Percentiles rank a stretch among this genome's conserved stretches.
phyloP scores from a whole-genome alignment of 2,797 vertebrate species.

The Atherinosoma microstoma region DNA sequence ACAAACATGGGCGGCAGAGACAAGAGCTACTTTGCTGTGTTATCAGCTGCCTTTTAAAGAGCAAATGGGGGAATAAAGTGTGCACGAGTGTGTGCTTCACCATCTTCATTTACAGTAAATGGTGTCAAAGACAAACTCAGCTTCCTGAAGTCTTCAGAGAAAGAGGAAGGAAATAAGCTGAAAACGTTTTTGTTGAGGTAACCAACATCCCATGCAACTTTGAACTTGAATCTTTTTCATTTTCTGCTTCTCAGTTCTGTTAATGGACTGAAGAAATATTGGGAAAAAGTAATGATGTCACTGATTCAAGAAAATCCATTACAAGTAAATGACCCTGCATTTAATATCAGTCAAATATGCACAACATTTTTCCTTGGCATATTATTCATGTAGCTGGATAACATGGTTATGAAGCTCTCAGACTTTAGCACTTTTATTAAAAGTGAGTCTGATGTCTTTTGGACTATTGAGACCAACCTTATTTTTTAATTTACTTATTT shows the following conservation, averaged over 20 bases:
- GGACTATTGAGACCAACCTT: too few relatives aligned
- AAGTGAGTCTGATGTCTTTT: too few relatives aligned
- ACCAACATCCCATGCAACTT: slow-evolving; percentile 5
- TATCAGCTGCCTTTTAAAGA: slow-evolving; percentile 31
- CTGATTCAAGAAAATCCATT: neutral
- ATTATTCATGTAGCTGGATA: neutral
- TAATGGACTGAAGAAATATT: neutral
- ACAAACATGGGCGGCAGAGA: slow-evolving; percentile 64
- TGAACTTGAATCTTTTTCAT: neutral
- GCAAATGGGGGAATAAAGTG: slow-evolving; percentile 34
- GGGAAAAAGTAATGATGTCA: neutral
- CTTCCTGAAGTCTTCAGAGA: slow-evolving; percentile 26
- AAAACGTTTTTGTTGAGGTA: slow-evolving; percentile 9
- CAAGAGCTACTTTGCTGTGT: slow-evolving; percentile 41
- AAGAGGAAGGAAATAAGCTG: slow-evolving; percentile 51
- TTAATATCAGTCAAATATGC: neutral
- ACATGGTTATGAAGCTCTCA: too few relatives aligned
- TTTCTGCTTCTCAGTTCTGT: neutral
- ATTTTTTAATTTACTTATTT: too few relatives aligned
- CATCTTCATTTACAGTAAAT: slow-evolving; percentile 37
- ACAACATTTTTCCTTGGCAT: neutral
- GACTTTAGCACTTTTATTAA: too few relatives aligned
- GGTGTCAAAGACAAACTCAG: neutral
- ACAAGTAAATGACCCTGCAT: neutral
- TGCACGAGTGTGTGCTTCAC: slow-evolving; percentile 54